A percentile compares a stretch with the other conserved stretches of the same genome.
Conservation (phyloP, 1,140 invertebrate genomes). For the Drosophila kepulauana region DNA sequence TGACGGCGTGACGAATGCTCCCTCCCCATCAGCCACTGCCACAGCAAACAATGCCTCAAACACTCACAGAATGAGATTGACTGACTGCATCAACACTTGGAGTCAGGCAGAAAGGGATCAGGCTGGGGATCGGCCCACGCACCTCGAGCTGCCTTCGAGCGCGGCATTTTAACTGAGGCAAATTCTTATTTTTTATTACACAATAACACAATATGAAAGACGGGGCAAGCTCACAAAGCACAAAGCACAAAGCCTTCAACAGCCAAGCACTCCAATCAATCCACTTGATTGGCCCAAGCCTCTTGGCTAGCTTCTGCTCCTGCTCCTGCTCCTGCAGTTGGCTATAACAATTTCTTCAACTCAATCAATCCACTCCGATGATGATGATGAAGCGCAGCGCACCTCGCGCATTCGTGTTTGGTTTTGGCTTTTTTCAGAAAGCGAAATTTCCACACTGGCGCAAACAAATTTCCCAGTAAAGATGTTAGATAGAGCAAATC, state of each 20-base stretch:
- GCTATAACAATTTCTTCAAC: neutral
- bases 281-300: neutral
- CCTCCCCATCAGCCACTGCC: constrained; percentile 25
- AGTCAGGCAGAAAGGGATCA: neutral
- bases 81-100: constrained; percentile 33
- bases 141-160: neutral
- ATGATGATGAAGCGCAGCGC: too few relatives aligned
- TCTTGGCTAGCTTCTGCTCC: neutral
- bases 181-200: constrained; percentile 4
- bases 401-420: neutral
- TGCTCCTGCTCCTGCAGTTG: neutral
- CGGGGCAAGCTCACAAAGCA: too few relatives aligned
- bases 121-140: constrained; percentile 32
- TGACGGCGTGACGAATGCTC: constrained; percentile 40
- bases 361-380: constrained; percentile 2
- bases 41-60: constrained; percentile 49
- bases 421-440: neutral
- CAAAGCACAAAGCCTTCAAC: neutral
- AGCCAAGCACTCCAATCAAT: constrained; percentile 7
- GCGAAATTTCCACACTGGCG: neutral
- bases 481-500: neutral
- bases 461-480: neutral
- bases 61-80: constrained; percentile 12
- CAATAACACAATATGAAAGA: constrained; percentile 11
- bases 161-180: constrained; percentile 1